A percentile compares a stretch with the other conserved stretches of the same genome.
Conservation (phyloP, 2,113 vertebrate species). For the Neodon shergylaensis region DNA sequence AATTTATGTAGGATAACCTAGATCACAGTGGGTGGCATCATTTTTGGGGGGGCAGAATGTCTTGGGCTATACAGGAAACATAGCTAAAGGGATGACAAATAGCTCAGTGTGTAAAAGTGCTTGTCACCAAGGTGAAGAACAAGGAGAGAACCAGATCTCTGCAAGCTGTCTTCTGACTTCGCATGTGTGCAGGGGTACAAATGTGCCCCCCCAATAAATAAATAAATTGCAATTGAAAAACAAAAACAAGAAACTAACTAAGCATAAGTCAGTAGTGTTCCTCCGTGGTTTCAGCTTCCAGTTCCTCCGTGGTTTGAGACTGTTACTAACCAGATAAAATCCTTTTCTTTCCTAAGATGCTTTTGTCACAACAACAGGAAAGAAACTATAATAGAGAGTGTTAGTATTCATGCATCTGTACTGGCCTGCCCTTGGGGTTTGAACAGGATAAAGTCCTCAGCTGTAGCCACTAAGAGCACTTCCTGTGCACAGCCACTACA, state of each 20-base stretch:
- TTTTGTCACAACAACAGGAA: not conserved
- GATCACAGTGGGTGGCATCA: not conserved
- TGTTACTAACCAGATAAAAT: not conserved
- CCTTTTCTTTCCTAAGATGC: not conserved
- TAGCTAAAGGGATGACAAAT: not conserved
- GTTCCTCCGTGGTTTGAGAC: not conserved
- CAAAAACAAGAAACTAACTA: not conserved
- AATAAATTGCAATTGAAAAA: not conserved
- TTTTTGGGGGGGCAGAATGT: not conserved
- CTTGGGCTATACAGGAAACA: not conserved
- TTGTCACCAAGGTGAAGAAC: not conserved
- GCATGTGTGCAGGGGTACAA: not conserved
- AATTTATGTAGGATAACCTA: not conserved
- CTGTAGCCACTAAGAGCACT: no score
- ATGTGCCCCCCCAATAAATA: not conserved
- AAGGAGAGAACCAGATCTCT: not conserved
- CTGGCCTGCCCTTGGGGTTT: no score
- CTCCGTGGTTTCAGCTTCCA: not conserved
- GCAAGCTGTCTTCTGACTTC: not conserved
- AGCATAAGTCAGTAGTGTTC: not conserved
- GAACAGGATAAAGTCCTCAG: no score
- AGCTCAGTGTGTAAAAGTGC: not conserved
- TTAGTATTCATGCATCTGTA: no score
- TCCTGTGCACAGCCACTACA: no score
- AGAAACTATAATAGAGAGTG: not conserved